phyloP scores from a whole-genome alignment of 2,888 invertebrate species.

The Malthinus flaveolus region DNA sequence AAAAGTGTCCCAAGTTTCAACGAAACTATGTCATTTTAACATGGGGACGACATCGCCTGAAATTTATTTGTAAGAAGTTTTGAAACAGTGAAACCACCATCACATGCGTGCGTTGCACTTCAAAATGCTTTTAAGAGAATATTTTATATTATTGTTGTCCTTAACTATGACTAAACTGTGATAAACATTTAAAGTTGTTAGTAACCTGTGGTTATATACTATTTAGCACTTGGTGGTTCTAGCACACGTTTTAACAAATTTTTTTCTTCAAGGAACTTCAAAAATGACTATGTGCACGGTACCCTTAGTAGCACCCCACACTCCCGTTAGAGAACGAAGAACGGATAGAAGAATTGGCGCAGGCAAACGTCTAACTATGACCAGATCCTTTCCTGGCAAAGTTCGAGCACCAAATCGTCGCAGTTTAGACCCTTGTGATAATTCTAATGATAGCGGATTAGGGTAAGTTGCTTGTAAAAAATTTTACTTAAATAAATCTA shows the following conservation, averaged over 20 bases:
- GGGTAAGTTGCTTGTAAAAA: slow-evolving; percentile 55
- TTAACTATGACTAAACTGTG: too few species aligned
- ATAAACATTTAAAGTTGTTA: background rate
- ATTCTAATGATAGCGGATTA: slow-evolving; percentile 87
- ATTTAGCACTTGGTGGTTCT: background rate
- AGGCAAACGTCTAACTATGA: slow-evolving; percentile 52
- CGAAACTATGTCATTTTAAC: background rate
- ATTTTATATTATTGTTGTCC: too few species aligned
- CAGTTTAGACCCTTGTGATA: slow-evolving; percentile 71
- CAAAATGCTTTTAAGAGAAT: too few species aligned
- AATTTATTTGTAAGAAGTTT: too few species aligned
- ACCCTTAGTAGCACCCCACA: slow-evolving; percentile 67
- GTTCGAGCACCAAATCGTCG: slow-evolving; percentile 50
- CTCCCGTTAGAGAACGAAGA: slow-evolving; percentile 69
- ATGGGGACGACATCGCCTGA: background rate
- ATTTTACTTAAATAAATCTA: background rate
- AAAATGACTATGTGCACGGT: slow-evolving; percentile 74
- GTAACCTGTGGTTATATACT: background rate
- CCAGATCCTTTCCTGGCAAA: slow-evolving; percentile 49
- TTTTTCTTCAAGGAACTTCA: slow-evolving; percentile 55
- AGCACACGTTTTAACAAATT: background rate
- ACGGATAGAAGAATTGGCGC: slow-evolving; percentile 64
- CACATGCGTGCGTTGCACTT: too few species aligned
- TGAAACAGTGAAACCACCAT: too few species aligned
- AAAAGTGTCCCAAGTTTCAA: background rate